Conservation (phyloP, 53 echinoderm and acorn worm species). For the Holothuria leucospilota region DNA sequence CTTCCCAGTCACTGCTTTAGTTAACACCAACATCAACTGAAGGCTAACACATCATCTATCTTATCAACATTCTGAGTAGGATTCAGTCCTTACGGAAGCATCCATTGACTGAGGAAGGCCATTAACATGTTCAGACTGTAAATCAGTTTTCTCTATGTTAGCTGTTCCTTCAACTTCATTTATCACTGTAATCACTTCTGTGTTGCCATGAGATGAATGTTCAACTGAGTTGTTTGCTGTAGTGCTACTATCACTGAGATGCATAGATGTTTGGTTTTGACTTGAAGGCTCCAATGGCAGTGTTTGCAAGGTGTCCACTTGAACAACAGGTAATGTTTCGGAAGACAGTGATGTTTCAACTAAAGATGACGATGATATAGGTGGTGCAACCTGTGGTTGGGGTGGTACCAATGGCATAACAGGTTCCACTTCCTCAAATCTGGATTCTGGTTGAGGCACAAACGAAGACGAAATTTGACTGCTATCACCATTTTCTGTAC, state of each 20-base stretch:
- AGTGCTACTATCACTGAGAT: slow-evolving; percentile 6
- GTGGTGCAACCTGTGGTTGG: neutral
- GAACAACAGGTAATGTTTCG: slow-evolving; percentile 1
- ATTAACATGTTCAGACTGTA: too few species aligned
- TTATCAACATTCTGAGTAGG: too few species aligned
- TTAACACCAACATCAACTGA: too few species aligned
- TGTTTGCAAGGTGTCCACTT: slow-evolving; percentile 16
- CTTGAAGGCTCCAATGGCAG: neutral
- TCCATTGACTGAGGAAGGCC: too few species aligned
- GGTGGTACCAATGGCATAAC: neutral
- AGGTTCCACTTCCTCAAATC: neutral
- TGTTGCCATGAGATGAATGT: neutral
- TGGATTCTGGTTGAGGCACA: too few species aligned
- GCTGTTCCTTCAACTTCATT: too few species aligned
- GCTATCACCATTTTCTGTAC: neutral
- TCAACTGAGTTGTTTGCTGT: neutral
- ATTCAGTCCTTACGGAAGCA: too few species aligned
- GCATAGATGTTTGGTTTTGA: neutral
- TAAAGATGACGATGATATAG: neutral
- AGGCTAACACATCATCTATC: too few species aligned
- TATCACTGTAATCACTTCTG: too few species aligned
- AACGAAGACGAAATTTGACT: too few species aligned
- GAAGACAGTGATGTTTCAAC: neutral
- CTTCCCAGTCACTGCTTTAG: too few species aligned
- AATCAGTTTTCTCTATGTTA: too few species aligned